Conservation (phyloP, 2,888 invertebrate species). For the Rhamphomyia laevipes region DNA sequence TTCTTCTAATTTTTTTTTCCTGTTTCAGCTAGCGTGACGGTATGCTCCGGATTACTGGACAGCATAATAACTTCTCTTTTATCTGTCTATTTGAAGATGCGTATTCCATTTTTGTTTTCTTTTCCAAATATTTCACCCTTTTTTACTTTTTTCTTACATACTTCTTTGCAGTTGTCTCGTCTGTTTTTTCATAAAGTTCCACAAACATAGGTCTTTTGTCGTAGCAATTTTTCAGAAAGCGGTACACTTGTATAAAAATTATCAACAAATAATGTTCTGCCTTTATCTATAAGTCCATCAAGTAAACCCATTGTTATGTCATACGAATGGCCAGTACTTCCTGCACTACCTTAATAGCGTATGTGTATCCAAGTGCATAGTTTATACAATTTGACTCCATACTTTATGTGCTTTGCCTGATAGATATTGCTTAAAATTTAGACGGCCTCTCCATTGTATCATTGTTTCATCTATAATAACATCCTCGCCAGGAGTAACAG, state of each 20-base stretch:
- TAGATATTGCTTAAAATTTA: slow-evolving; percentile 7
- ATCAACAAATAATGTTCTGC: slow-evolving; percentile 5
- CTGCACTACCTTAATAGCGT: slow-evolving; percentile 3
- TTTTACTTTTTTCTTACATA: not conserved
- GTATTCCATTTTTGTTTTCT: slow-evolving; percentile 2
- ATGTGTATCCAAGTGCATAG: slow-evolving; percentile 5
- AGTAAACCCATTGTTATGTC: slow-evolving; percentile 1
- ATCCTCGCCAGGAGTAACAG: not conserved
- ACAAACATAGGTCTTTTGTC: not conserved
- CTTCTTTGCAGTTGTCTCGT: slow-evolving; percentile 3
- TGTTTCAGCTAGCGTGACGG: slow-evolving; percentile 7
- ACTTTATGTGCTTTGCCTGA: slow-evolving; percentile 8
- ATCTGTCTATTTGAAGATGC: slow-evolving; percentile 9
- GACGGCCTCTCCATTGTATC: slow-evolving; percentile 8
- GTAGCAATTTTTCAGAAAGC: slow-evolving; percentile 2
- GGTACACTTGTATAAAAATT: slow-evolving; percentile 7
- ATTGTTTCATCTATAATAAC: not conserved
- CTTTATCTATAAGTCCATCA: slow-evolving; percentile 6
- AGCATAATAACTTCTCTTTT: slow-evolving; percentile 4
- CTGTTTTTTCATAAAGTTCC: not conserved
- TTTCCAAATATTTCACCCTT: slow-evolving; percentile 1
- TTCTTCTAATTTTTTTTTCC: slow-evolving; percentile 5
- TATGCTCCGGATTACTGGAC: slow-evolving; percentile 7
- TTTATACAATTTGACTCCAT: slow-evolving; percentile 8
- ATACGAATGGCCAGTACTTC: not conserved